Conservation (phyloP, 1,140 invertebrate genomes). For the Ericerus pela region DNA sequence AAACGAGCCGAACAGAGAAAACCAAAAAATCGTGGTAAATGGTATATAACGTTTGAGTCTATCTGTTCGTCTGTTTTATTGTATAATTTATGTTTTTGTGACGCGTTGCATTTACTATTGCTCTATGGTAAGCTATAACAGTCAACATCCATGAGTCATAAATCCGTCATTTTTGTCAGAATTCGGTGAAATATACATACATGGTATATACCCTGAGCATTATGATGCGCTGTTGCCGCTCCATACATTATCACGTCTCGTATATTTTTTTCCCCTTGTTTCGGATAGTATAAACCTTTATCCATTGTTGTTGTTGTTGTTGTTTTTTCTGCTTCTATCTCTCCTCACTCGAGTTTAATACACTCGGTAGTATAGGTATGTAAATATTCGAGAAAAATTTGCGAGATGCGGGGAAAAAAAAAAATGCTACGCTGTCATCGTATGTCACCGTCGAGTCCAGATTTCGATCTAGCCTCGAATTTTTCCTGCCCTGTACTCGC, state of each 20-base stretch:
- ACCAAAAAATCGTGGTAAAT: conserved; percentile 10
- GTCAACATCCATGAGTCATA: conserved; percentile 11
- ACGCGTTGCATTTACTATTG: neutral
- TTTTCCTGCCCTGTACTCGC: no score
- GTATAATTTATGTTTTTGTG: conserved; percentile 9
- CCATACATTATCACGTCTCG: neutral
- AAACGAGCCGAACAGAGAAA: conserved; percentile 6
- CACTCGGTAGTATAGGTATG: no score
- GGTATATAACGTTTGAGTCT: conserved; percentile 7
- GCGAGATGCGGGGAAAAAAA: no score
- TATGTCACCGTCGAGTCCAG: no score
- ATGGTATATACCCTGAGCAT: neutral
- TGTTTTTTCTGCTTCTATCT: no score
- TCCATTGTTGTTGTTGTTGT: no score
- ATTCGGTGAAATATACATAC: conserved; percentile 7
- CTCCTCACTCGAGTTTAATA: no score
- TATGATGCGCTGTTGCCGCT: neutral
- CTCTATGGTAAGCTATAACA: conserved; percentile 10
- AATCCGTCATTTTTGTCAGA: conserved; percentile 9
- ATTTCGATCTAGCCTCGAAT: no score
- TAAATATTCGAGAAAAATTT: no score
- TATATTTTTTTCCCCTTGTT: no score
- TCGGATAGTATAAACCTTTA: no score
- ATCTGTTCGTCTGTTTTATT: conserved; percentile 10
- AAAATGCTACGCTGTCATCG: no score